phyloP scores from a whole-genome alignment of 2,797 vertebrate species.

The Melanotaenia boesemani region DNA sequence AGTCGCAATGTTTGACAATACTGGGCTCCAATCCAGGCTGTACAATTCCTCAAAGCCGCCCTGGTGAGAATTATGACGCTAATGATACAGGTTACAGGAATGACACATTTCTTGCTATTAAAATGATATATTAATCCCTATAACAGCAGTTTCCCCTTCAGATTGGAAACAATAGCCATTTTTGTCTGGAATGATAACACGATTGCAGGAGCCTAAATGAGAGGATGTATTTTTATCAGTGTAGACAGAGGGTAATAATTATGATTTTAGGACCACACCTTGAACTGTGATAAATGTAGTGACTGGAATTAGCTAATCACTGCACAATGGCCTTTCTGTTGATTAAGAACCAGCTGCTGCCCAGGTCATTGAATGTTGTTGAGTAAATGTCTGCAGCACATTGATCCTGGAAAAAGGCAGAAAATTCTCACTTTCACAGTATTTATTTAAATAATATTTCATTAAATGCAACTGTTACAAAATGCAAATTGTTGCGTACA shows the following conservation, averaged over 20 bases:
- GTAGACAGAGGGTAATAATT: conserved; percentile 40
- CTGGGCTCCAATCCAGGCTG: neutral
- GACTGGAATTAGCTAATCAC: conserved; percentile 31
- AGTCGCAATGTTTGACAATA: neutral
- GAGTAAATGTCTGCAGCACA: neutral
- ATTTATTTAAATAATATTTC: neutral
- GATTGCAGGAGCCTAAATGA: conserved; percentile 35
- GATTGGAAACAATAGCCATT: neutral
- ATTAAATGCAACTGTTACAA: neutral
- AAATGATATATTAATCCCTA: conserved; percentile 35
- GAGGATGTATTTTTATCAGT: conserved; percentile 45
- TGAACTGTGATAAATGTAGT: conserved; percentile 38
- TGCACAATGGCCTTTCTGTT: conserved; percentile 13
- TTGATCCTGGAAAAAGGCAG: neutral
- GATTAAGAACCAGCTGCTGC: neutral
- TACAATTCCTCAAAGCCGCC: conserved; percentile 9
- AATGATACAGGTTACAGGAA: conserved; percentile 52
- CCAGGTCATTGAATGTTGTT: neutral
- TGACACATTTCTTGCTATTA: conserved; percentile 23
- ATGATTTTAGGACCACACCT: conserved; percentile 39
- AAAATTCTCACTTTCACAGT: neutral
- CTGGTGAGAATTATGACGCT: conserved; percentile 14
- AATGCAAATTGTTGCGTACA: neutral
- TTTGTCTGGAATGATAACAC: conserved; percentile 23
- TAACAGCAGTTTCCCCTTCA: conserved; percentile 22